Base-by-base conservation (phyloP, 2,888 invertebrate genomes). In the Aphrophora alni region DNA sequence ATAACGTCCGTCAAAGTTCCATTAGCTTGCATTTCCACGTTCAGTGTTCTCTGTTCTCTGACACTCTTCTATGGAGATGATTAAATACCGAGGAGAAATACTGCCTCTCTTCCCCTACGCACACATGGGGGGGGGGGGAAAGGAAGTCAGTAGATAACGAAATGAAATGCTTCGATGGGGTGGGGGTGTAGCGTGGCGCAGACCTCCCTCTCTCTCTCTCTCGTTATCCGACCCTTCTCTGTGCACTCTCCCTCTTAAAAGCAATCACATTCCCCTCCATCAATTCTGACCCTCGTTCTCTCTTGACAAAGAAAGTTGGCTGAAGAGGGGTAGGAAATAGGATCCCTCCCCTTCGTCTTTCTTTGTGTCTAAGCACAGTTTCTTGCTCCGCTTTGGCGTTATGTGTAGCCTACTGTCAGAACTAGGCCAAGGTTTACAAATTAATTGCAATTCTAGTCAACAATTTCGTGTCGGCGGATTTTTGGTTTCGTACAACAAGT, bases 161-260 rank as follows among this genome's bases (percentile, higher is more conserved):
- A 59, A 59, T 59, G 59, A 59, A 59, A 59, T 21, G 59, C 59
- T 59, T 8, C 59, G n/a, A 59, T 21, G 59, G 59, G 44, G 44
- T 14, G 44, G 44, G 44, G 17, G 44, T 44, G 44, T 2, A 1
- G 44, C 10, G 44, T 8, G 33, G 44, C 2, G 8, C 17, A 44
- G 44, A 2, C 17, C 44, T n/a, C n/a, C n/a, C n/a, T n/a, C n/a
- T n/a, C 33, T 8, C 33, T 33, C 59, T 21, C 59, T 59, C 59
- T 59, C 59, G 59, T 59, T 59, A 59, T 59, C 59, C 59, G 59
- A 59, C 59, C 59, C 59, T 59, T 59, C 59, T 59, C 59, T 59
- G 59, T 21, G 59, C 59, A 59, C 59, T 21, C 59, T 59, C 44
- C 59, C 59, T 59, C 59, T 59, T 59, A 59, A 59, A 59, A 59